These are phyloP conservation scores for Urechis unicinctus DNA, from an alignment of 2,888 invertebrate genomes.

Conservation along the genomic window DNA sequence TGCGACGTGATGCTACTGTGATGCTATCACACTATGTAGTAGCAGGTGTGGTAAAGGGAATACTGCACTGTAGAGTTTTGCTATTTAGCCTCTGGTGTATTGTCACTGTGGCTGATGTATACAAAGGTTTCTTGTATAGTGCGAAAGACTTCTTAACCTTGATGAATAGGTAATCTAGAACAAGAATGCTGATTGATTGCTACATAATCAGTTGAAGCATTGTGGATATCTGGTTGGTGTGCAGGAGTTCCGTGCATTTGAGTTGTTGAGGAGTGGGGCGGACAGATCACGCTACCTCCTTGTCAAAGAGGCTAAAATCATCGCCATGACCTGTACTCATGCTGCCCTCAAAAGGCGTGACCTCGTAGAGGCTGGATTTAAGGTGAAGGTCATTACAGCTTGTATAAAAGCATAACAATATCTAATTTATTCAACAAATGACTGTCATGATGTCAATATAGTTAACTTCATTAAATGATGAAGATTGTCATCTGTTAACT, in stretches of 20 bases:
- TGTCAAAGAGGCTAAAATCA: constrained; percentile 98
- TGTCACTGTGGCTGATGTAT: too few species aligned
- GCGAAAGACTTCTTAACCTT: too few species aligned
- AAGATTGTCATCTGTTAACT: neutral
- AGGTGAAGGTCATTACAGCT: constrained; percentile 32
- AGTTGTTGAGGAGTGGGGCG: constrained; percentile 85
- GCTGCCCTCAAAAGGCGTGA: constrained; percentile 95
- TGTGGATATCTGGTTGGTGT: neutral
- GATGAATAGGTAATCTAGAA: neutral
- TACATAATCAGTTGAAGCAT: neutral
- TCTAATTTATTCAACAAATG: neutral
- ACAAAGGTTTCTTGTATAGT: neutral
- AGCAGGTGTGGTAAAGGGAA: neutral
- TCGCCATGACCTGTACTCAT: constrained; percentile 99
- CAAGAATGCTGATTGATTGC: neutral
- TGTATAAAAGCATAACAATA: neutral
- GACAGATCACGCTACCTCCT: constrained; percentile 93
- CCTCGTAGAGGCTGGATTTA: constrained; percentile 79
- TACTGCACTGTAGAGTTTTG: neutral
- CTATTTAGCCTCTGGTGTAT: neutral
- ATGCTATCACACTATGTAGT: neutral
- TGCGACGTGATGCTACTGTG: neutral
- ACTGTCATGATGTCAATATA: neutral
- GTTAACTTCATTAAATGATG: neutral
- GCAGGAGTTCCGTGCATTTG: constrained; percentile 91